Evolutionary conservation across 2,888 invertebrate genomes (phyloP), one percentile per base, ranked within the genome.

Genomic region (Osedax frankpressi): DNA sequence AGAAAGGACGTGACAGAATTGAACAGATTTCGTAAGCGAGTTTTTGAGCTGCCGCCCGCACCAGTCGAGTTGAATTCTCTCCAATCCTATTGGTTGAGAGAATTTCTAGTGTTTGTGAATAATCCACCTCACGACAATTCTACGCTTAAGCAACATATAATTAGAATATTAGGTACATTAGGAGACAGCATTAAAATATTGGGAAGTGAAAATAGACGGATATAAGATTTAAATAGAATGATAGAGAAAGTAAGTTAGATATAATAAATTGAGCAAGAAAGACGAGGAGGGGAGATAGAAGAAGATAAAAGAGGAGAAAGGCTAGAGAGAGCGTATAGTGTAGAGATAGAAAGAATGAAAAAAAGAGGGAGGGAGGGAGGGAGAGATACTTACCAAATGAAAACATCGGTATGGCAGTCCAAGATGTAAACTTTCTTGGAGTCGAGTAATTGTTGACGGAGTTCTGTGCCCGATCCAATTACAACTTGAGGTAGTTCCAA

Each of bases 341-440:
- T n/a, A n/a, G n/a, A n/a, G n/a, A n/a, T n/a, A 11, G 44, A 44
- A 19, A 19, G 44, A 19, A 19, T 44, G 44, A 44, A 19, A 11
- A 19, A 19, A 19, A 11, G 44, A 44, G 44, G 44, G 44, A 19
- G 6, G 44, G 44, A 19, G 44, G 6, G 44, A 44, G 44, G 44
- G 44, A 19, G 11, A 44, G 29, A n/a, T 19, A 70, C 76, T 65
- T 26, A 91, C 96, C 96, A 96, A 1, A 95, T 94, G 85, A 94
- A 97, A 19, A 97, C 89, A 84, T 96, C 96, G 74, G 91, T 87
- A 81, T 90, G 91, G 81, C 94, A 94, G 85, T 99, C 98, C 73
- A 98, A 87, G 81, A 98, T 92, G 85, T 95, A 99, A 0, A 98
- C 97, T 85, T 92, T 92, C 81, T 93, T 90, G 75, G 93, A 93